Evolutionary conservation across 2,797 vertebrate species (phyloP).

Genomic region (Columba guinea): DNA sequence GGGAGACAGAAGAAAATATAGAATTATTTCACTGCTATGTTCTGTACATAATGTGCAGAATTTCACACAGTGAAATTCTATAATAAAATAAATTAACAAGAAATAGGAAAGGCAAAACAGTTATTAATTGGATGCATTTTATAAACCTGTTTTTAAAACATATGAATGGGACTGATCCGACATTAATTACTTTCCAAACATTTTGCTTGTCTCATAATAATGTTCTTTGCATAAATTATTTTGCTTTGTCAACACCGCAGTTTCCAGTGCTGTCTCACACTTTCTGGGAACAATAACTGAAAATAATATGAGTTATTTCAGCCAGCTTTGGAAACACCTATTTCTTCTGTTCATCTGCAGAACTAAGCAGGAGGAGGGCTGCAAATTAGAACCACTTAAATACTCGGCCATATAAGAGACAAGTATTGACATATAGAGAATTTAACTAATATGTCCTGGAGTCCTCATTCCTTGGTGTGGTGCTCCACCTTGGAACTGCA

Average conservation of each 20-base stretch:
- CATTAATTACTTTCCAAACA: slow-evolving; percentile 5
- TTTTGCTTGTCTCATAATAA: slow-evolving; percentile 29
- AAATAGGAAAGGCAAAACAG: slow-evolving; percentile 13
- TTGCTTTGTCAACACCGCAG: not conserved
- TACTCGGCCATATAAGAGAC: not conserved
- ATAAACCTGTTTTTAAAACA: slow-evolving; percentile 15
- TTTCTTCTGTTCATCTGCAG: not conserved
- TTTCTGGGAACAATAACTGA: not conserved
- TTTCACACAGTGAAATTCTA: not conserved
- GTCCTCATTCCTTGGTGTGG: not conserved
- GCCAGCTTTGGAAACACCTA: not conserved
- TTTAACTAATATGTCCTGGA: not conserved
- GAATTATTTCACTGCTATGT: not conserved
- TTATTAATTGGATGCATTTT: not conserved
- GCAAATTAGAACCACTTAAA: not conserved
- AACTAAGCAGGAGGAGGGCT: not conserved
- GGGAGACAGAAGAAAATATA: not conserved
- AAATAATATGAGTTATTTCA: not conserved
- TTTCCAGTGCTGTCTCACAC: not conserved
- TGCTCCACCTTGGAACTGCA: not conserved
- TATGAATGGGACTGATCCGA: not conserved
- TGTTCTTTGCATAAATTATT: not conserved
- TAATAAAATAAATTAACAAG: slow-evolving; percentile 23
- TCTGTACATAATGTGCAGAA: not conserved
- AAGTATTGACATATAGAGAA: not conserved